Base-by-base conservation (phyloP, 2,888 invertebrate genomes). In the Ennomos quercinarius region DNA sequence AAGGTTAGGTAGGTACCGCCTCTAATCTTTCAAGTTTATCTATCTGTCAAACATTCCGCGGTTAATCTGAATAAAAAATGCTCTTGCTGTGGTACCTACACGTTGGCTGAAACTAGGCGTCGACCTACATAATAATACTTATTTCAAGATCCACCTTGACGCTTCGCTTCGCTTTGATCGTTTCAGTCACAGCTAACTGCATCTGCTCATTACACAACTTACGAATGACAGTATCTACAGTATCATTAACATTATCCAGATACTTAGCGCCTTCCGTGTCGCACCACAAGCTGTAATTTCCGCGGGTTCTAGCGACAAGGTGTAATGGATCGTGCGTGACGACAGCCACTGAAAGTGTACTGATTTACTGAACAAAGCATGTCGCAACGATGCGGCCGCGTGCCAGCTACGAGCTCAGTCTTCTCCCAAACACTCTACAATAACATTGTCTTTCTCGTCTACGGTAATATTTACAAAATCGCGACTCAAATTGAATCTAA, bases 391-490 rank as follows among this genome's bases (percentile, higher is more conserved):
- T n/a, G 44, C 74, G 77, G 73, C 66, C 64, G 72, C 69, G 83
- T 82, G 87, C 86, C 89, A 86, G 80, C 79, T 73, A 74, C 76
- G 77, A 64, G 80, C 76, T 85, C 87, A 87, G 86, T 88, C 77
- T 71, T 66, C 78, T 63, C 68, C 78, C 76, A 80, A 85, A 81
- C 87, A 83, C 75, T 79, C 79, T 73, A 82, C 81, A 86, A 86
- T 78, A 85, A 84, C 83, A 83, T 80, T 76, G 74, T 73, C 76
- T 72, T 49, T 55, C 48, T 57, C 57, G 61, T 55, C 57, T 63
- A 49, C 55, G 56, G 61, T 54, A 68, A 61, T 69, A 64, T 63
- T 66, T 57, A 65, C 47, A 63, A 66, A 69, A 66, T 60, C 54
- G 66, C 65, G 67, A 50, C 38, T 70, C 70, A 63, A 51, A 66